Evolutionary conservation across 1,140 invertebrate genomes (phyloP), one percentile per base, ranked within the genome.

Genomic region (Neotoxoptera formosana): DNA sequence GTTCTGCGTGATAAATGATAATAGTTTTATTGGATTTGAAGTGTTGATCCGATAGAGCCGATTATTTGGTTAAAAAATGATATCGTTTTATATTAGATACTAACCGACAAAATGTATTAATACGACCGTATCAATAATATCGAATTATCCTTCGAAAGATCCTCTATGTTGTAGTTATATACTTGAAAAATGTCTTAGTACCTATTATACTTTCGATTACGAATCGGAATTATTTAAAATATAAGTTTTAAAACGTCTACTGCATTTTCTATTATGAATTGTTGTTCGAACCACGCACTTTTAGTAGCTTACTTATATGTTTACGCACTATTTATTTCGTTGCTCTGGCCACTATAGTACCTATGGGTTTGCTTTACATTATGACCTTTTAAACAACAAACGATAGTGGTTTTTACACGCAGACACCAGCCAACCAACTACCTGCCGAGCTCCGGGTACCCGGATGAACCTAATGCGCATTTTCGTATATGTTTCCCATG

Each of bases 331-430:
- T 30, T 17, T 76, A n/a, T 76, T 76, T 76, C 60, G n/a, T 76
- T 76, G 1, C n/a, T n/a, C n/a, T 76, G n/a, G 60, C n/a, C 60
- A 76, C 60, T 76, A 34, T 76, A 76, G n/a, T n/a, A n/a, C n/a
- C n/a, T n/a, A n/a, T n/a, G n/a, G 3, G 60, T 17, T 76, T 76
- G 60, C n/a, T 17, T 76, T 76, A 23, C 11, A 25, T 47, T 88
- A 53, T 89, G 87, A 89, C 87, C 87, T 89, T 89, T 89, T 89
- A 36, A 34, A 89, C 20, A 34, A 89, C 20, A n/a, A 88, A 51
- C 86, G 30, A 51, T 47, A 34, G 86, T 51, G 87, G 87, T 89
- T 89, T 48, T 34, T 89, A 89, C n/a, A 53, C 48, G 48, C 34
- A 25, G 84, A 45, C 48, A 87, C 45, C 84, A 45, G 17, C 60